phyloP scores from a whole-genome alignment of 2,113 vertebrate genomes.

The Psophia crepitans region DNA sequence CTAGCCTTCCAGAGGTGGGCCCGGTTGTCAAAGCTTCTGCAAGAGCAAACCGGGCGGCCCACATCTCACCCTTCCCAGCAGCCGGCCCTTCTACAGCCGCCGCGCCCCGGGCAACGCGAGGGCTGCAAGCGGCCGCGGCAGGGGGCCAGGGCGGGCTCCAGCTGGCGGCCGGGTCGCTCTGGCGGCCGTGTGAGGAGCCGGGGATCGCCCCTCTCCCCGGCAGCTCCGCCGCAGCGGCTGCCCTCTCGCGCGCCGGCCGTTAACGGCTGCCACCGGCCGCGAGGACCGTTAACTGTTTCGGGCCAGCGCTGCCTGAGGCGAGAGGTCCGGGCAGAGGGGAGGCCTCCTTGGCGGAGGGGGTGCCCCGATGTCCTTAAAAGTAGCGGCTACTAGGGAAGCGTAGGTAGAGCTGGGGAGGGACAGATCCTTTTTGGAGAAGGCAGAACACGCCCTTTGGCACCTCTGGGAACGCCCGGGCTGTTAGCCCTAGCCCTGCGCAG shows the following conservation, averaged over 20 bases:
- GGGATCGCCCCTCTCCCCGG: too few relatives aligned
- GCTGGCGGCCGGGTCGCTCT: too few relatives aligned
- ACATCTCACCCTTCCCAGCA: too few relatives aligned
- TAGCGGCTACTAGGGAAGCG: background rate
- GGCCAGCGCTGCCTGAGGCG: background rate
- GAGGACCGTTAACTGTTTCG: background rate
- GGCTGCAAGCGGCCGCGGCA: background rate
- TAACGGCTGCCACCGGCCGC: background rate
- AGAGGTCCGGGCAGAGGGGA: background rate
- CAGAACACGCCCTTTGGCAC: background rate
- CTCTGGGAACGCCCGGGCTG: background rate
- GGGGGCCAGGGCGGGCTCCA: too few relatives aligned
- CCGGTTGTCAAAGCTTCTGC: background rate
- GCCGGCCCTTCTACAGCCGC: background rate
- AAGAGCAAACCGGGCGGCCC: too few relatives aligned
- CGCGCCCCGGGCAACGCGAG: too few relatives aligned
- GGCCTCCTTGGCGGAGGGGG: background rate
- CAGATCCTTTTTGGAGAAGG: fast-evolving
- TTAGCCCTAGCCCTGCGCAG: background rate
- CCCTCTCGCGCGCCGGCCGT: background rate
- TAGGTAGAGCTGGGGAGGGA: background rate
- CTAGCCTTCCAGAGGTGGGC: background rate
- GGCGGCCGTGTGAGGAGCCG: background rate
- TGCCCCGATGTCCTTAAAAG: background rate
- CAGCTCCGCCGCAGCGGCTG: background rate